Conservation (phyloP, 2,113 vertebrate genomes). For the Fulica atra region DNA sequence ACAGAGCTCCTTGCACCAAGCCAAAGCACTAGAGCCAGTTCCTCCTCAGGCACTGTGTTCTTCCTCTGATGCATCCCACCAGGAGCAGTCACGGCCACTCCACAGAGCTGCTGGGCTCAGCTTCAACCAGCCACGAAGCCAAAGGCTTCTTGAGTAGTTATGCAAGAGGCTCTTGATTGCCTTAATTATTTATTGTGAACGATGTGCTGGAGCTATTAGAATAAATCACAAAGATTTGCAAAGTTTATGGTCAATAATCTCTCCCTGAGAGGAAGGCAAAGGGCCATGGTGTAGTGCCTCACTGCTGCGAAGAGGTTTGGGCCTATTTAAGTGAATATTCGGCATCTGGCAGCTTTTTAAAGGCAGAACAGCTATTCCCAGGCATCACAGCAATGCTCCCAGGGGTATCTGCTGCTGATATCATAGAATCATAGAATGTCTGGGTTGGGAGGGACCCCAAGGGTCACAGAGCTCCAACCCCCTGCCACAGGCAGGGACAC, state of each 20-base stretch:
- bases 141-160: neutral
- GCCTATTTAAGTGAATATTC: neutral
- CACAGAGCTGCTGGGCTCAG: neutral
- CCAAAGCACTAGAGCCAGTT: neutral
- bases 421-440: too few relatives aligned
- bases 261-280: neutral
- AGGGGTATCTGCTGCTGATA: neutral
- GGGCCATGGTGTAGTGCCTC: neutral
- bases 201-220: neutral
- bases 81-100: neutral
- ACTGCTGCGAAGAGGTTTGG: neutral
- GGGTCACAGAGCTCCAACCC: too few relatives aligned
- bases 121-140: neutral
- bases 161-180: neutral
- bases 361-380: neutral
- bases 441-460: too few relatives aligned
- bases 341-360: accelerated
- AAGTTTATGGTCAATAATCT: neutral
- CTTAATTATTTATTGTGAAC: neutral
- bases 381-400: neutral
- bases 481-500: too few relatives aligned
- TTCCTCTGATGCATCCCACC: neutral
- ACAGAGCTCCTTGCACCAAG: neutral
- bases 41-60: accelerated
- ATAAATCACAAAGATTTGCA: neutral